phyloP scores from a whole-genome alignment of 2,888 invertebrate genomes.

The Yponomeuta malinellus region DNA sequence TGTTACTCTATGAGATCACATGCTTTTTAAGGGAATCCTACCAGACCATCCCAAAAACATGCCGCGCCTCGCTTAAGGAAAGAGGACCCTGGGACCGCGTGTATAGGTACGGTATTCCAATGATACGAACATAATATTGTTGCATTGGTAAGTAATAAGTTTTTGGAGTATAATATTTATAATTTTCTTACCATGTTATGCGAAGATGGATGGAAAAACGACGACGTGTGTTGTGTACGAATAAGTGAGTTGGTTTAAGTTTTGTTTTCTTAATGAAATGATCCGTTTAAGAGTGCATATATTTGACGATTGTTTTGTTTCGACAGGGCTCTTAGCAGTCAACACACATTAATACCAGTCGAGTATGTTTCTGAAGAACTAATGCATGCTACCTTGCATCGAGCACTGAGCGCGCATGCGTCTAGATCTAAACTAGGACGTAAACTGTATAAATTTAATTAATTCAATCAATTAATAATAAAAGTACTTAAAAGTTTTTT shows the following conservation, averaged over 20 bases:
- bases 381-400: slow-evolving; percentile 70
- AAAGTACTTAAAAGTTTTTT: slow-evolving; percentile 31
- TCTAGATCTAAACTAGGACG: slow-evolving; percentile 53
- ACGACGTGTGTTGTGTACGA: slow-evolving; percentile 68
- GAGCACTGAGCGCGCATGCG: slow-evolving; percentile 69
- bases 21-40: slow-evolving; percentile 97
- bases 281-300: slow-evolving; percentile 62
- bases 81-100: slow-evolving; percentile 90
- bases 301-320: slow-evolving; percentile 71
- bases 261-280: slow-evolving; percentile 49
- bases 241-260: slow-evolving; percentile 73
- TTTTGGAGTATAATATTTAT: slow-evolving; percentile 56
- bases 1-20: slow-evolving; percentile 97
- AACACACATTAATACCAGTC: slow-evolving; percentile 76
- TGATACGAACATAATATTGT: slow-evolving; percentile 23
- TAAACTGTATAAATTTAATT: slow-evolving; percentile 15
- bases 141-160: slow-evolving; percentile 61
- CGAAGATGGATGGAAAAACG: slow-evolving; percentile 75
- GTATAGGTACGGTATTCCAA: slow-evolving; percentile 74
- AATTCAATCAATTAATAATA: slow-evolving; percentile 22
- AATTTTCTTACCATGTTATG: slow-evolving; percentile 66
- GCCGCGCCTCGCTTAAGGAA: slow-evolving; percentile 82
- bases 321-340: slow-evolving; percentile 76
- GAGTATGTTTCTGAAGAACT: slow-evolving; percentile 71
- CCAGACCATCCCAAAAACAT: slow-evolving; percentile 86